Base-by-base conservation (phyloP, 2,888 invertebrate species). In the Drosophila tanythrix region DNA sequence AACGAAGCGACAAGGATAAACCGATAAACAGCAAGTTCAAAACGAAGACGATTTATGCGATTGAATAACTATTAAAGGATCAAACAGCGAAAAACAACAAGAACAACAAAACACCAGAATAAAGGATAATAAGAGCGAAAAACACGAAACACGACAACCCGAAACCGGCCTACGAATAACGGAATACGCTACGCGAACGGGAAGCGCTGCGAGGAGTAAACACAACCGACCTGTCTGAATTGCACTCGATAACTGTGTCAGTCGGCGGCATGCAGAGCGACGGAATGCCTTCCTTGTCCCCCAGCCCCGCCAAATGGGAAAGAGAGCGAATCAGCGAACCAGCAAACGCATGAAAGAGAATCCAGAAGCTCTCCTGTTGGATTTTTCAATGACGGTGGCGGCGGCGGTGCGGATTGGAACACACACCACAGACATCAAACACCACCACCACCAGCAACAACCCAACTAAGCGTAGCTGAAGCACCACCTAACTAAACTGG, bases 181-280 rank as follows among this genome's bases (percentile, higher is more conserved):
- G 50, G 33, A 66, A 69, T 62, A 73, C 77, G 64, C 68, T 59
- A 73, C 84, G 82, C 82, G 80, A 66, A 35, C 56, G 27, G 46
- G 62, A 61, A 59, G 56, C 65, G 75, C 40, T 58, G 43, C 59
- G 33, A 58, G 62, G 58, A 68, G 40, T 35, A 74, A 57, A 70
- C 81, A 91, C 93, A 89, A 91, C 92, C 93, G 92, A 90, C 92
- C 92, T 90, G 89, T 88, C 84, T 88, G 92, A 87, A 92, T 91
- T 92, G 91, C 92, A 92, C 88, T 90, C 88, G 81, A 91, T 88
- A 92, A 92, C 92, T 92, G 91, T 93, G 91, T 92, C 92, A 92
- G 46, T 46, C 46, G 46, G 46, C 46, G 46, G 73, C 71, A 78
- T 79, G 60, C 77, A 5, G 59, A 77, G 81, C 86, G 70, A 79